phyloP scores from a whole-genome alignment of 2,888 invertebrate species.

The Caenorhabditis doughertyi region DNA sequence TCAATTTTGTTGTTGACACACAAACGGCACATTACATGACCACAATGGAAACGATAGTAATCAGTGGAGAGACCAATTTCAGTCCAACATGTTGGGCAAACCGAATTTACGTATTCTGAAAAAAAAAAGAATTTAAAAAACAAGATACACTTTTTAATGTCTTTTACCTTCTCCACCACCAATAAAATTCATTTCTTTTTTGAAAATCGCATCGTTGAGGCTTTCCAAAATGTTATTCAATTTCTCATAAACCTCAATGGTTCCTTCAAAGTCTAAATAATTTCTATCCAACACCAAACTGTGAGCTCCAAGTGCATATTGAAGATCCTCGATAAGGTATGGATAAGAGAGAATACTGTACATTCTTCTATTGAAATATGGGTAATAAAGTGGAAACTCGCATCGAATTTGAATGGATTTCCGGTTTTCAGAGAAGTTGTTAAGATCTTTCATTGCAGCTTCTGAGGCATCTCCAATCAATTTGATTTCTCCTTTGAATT shows the following conservation, averaged over 20 bases:
- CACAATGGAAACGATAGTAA: conserved; percentile 35
- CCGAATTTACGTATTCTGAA: neutral
- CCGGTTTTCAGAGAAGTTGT: neutral
- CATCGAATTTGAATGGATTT: neutral
- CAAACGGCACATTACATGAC: conserved; percentile 31
- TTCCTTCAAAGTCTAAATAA: conserved; percentile 14
- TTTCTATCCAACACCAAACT: neutral
- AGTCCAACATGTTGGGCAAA: neutral
- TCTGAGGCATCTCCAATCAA: conserved; percentile 5
- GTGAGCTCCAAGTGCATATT: neutral
- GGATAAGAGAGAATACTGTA: neutral
- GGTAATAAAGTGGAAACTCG: conserved; percentile 2
- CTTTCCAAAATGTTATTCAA: neutral
- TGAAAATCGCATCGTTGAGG: conserved; percentile 1
- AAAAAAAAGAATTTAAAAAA: no score
- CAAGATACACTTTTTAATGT: no score
- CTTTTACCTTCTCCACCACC: neutral
- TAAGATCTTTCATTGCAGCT: neutral
- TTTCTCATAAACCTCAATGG: conserved; percentile 15
- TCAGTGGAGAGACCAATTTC: neutral
- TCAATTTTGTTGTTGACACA: conserved; percentile 15
- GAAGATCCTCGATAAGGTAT: neutral
- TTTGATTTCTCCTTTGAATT: neutral
- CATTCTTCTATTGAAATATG: neutral
- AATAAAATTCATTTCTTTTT: neutral